phyloP scores from a whole-genome alignment of 2,113 vertebrate species.

The Poecile atricapillus region DNA sequence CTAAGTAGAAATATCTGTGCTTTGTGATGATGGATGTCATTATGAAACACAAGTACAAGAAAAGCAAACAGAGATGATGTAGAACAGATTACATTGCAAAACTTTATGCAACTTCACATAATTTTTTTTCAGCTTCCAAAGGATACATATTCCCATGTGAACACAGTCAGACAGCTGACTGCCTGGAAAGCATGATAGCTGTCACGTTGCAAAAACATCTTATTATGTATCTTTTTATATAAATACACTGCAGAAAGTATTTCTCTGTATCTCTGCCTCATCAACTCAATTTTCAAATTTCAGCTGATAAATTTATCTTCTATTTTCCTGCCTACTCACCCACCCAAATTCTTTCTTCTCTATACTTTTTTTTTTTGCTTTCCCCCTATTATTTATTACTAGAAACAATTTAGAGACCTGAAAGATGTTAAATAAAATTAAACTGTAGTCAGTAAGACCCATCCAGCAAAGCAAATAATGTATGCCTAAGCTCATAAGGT shows the following conservation, averaged over 20 bases:
- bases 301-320: background rate
- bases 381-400: background rate
- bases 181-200: background rate
- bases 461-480: background rate
- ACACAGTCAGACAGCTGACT: background rate
- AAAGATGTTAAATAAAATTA: background rate
- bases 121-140: background rate
- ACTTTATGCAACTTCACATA: background rate
- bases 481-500: background rate
- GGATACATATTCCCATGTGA: background rate
- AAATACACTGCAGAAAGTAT: background rate
- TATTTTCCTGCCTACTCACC: background rate
- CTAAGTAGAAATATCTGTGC: background rate
- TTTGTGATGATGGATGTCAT: background rate
- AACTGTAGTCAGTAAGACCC: background rate
- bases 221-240: background rate
- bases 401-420: background rate
- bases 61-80: background rate
- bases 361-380: background rate
- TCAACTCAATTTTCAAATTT: slow-evolving; percentile 9
- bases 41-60: background rate
- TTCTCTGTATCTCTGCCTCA: background rate
- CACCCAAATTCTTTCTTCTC: background rate
- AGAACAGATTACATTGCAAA: background rate
- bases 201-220: background rate